A percentile compares a stretch with the other conserved stretches of the same genome.
phyloP scores from a whole-genome alignment of 2,113 vertebrate genomes.

The Australoheros scitulus region DNA sequence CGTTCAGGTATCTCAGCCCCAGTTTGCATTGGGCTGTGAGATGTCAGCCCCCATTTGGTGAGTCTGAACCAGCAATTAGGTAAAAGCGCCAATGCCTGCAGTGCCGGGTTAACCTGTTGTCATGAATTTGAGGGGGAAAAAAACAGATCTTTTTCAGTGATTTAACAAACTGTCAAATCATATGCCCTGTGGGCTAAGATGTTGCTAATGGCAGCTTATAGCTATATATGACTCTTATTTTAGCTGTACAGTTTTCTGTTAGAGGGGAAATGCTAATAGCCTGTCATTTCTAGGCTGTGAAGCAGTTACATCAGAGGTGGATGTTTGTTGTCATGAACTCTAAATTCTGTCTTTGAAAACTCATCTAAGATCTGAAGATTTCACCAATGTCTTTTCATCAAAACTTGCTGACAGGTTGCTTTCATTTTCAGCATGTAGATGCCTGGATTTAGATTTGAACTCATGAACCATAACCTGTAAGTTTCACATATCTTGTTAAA shows the following conservation, averaged over 20 bases:
- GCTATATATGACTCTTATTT: slow-evolving; percentile 18
- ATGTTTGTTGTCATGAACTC: not conserved
- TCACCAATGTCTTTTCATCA: not conserved
- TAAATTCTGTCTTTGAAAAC: slow-evolving; percentile 1
- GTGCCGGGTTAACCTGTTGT: not conserved
- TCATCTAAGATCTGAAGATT: not conserved
- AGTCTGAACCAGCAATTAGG: not conserved
- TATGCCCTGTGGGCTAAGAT: slow-evolving; percentile 7
- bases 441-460: not conserved
- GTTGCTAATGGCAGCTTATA: slow-evolving; percentile 14
- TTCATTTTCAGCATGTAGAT: not conserved
- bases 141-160: not conserved
- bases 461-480: not conserved
- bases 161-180: not conserved
- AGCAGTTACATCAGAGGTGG: not conserved
- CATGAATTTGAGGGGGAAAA: not conserved
- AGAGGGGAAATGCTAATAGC: not conserved
- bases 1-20: not conserved
- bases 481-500: not conserved
- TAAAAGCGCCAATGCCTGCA: not conserved
- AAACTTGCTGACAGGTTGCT: not conserved
- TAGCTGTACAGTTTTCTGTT: not conserved
- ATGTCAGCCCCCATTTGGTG: slow-evolving; percentile 16
- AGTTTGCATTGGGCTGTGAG: not conserved
- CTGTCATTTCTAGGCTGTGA: not conserved